These are phyloP conservation scores for Chauna torquata DNA, from an alignment of 2,113 vertebrate genomes.

Conservation along the genomic window DNA sequence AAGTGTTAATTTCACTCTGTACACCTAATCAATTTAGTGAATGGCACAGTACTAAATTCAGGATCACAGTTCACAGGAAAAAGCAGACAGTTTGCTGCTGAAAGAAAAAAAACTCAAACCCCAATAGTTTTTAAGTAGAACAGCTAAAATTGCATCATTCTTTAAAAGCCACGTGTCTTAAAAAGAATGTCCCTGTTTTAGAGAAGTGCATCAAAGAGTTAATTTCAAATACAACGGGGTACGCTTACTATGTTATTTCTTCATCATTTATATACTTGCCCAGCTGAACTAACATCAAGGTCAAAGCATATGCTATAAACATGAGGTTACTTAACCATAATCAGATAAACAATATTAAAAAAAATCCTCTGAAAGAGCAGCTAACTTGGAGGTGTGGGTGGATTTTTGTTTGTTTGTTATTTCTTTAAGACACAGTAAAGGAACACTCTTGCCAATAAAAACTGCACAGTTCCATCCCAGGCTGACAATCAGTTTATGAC, in stretches of 20 bases:
- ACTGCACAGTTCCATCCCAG: background rate
- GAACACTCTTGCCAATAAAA: background rate
- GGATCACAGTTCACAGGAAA: background rate
- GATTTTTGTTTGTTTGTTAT: background rate
- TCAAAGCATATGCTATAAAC: conserved; percentile 32
- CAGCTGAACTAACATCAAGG: conserved; percentile 47
- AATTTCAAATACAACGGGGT: background rate
- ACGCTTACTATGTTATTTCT: conserved; percentile 9
- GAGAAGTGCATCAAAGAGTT: background rate
- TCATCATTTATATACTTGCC: background rate
- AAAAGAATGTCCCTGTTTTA: background rate
- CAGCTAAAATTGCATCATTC: background rate
- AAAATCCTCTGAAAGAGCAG: conserved; percentile 12
- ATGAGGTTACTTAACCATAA: conserved; percentile 1
- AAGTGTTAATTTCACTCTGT: background rate
- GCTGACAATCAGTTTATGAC: background rate
- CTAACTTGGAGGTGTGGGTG: background rate
- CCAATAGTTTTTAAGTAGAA: background rate
- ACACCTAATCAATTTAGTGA: background rate
- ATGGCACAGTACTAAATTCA: background rate
- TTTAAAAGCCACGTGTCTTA: background rate
- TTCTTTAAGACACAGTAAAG: background rate
- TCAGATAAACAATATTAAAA: conserved; percentile 49
- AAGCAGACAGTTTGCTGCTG: background rate
- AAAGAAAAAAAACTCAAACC: background rate